Evolutionary conservation across 1,140 invertebrate species (phyloP), one percentile per base, ranked within the genome.

Genomic region (Atta colombica): DNA sequence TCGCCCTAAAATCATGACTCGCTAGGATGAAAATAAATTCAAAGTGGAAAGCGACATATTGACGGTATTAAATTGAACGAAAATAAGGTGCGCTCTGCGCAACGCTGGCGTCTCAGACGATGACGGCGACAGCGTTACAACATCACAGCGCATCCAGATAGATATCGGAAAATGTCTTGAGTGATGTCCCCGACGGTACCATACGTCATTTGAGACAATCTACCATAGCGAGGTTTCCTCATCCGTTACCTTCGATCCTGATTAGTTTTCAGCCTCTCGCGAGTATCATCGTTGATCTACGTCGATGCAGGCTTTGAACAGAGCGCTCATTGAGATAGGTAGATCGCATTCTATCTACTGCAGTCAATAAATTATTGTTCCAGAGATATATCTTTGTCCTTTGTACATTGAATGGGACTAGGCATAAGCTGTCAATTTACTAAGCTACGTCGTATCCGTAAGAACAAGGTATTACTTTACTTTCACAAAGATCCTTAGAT

Each of bases 161-260:
- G 80, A 68, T 82, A 82, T 82, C 21, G 66, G 84, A 81, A 81
- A 88, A 49, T 61, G n/a, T 60, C 66, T 65, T 49, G 25, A 60
- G 66, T 75, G 84, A 82, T 80, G 75, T 87, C 86, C 80, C 69
- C 63, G 69, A 85, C 35, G 61, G 80, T 75, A 86, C 81, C 71
- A 55, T 87, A 86, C 72, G 86, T 89, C 86, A 89, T 86, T 31
- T 65, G 51, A 72, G 77, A 87, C 69, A 68, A 87, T 85, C 85
- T 86, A 84, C 77, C 68, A 77, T 86, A 66, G 75, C 58, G 53
- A 35, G 53, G 69, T 78, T 78, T 88, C 74, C 81, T 92, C 89
- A 87, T 92, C 78, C 84, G 88, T 92, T 92, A 92, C 84, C 89
- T 92, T 91, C 88, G 85, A 91, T 87, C 89, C 78, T 91, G 91